Base-by-base conservation (phyloP, 2,797 vertebrate species). In the Euthynnus affinis region DNA sequence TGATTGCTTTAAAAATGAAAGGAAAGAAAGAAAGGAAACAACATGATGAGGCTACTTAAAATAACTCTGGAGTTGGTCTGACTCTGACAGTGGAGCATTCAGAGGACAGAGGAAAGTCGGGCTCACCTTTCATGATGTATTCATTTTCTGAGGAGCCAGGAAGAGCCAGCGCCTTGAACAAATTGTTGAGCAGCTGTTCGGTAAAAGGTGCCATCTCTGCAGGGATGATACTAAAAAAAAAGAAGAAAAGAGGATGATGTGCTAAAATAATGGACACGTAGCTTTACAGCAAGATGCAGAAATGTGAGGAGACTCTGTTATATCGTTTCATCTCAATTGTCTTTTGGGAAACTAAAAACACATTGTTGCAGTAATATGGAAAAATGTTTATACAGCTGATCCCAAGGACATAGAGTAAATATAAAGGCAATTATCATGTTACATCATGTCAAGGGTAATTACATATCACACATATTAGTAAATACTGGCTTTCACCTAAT, bases 141-240 rank as follows among this genome's bases (percentile, higher is more conserved):
- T 99, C 98, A 66, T 99, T 99, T 93, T 99, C 98, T 84, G 97
- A 96, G 14, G 98, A 99, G 64, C 97, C 98, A 78, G 98, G 98
- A 87, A 98, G 94, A 0, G 97, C 95, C 81, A 99, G 92, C 0
- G 97, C 95, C 93, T 99, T 99, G 92, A 99, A 99, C 90, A 99
- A 96, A 88, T 98, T 96, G 92, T 96, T 97, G 85, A 99, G 95
- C 74, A 99, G 93, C 91, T 98, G 96, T 84, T 99, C 98, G 27
- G 97, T 97, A 80, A 96, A 98, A 0, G 97, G 96, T 29, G 96
- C 95, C 87, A 99, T 97, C 89, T 99, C 98, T 91, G 94, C 92
- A 80, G 97, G 86, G 61, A 96, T 95, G 87, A 99, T 97, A 65
- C 98, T 99, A 93, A 61, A 74, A 85, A 71, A 88, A 85, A 71